Evolutionary conservation across 2,113 vertebrate genomes (phyloP).

Genomic region (Chauna torquata): DNA sequence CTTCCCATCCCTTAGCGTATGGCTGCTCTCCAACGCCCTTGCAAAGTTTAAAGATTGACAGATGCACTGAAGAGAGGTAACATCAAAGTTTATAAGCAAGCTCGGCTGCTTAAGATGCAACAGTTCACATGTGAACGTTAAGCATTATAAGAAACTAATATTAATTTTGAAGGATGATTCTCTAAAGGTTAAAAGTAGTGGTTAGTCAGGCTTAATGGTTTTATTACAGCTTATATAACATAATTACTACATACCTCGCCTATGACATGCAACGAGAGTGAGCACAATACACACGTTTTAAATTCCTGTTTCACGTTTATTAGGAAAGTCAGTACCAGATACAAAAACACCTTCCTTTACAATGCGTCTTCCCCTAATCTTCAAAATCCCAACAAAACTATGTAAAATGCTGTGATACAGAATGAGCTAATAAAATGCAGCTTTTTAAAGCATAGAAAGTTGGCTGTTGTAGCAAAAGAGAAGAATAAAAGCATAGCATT

Average conservation of each 20-base stretch:
- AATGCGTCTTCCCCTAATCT: not conserved
- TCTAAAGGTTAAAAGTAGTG: not conserved
- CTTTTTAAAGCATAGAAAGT: not conserved
- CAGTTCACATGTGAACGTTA: accelerated
- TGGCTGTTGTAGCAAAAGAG: not conserved
- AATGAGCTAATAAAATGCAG: not conserved
- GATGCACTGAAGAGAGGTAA: not conserved
- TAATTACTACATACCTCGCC: not conserved
- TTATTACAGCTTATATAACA: not conserved
- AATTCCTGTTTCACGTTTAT: not conserved
- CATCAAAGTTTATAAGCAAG: not conserved
- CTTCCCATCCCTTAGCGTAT: not conserved
- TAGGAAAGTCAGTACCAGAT: not conserved
- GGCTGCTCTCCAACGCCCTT: not conserved
- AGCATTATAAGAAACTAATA: not conserved
- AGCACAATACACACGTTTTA: not conserved
- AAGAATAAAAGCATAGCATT: not conserved
- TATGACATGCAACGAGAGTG: not conserved
- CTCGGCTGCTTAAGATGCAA: not conserved
- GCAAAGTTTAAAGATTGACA: not conserved
- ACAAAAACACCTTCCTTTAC: not conserved
- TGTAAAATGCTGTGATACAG: not conserved
- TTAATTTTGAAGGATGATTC: not conserved
- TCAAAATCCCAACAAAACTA: not conserved
- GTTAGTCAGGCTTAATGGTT: not conserved